Base-by-base conservation (phyloP, 2,113 vertebrate species). In the Ifrita kowaldi region DNA sequence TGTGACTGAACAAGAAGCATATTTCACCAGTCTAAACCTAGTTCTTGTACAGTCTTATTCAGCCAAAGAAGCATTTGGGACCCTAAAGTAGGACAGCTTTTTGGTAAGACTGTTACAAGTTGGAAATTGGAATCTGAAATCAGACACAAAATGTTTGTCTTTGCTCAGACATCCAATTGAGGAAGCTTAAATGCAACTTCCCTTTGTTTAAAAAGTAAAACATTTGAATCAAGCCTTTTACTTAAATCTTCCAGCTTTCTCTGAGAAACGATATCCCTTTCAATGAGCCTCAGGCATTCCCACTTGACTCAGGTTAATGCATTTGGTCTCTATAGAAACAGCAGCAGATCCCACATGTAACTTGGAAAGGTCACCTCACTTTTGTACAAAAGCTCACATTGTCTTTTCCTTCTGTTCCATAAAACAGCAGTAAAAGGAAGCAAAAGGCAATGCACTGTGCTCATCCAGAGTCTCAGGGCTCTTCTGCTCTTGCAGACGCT, bases 301-400 rank as follows among this genome's bases (percentile, higher is more conserved):
- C 90, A 92, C 82, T 98, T 97, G 97, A 98, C 97, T 98, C 96
- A 91, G 97, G 97, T 95, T 98, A 93, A 96, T 96, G 92, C 69
- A 42, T 94, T 98, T 97, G 87, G 97, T 98, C 96, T 98, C 98
- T 97, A 98, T 98, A 97, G 97, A 97, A 98, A 98, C 98, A 94
- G 93, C 69, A 94, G 87, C 23, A 64, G 95, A 97, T 98, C 90
- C 84, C 95, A 95, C 95, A 97, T 97, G 97, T 94, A 97, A 94
- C 93, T 95, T 46, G 89, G 95, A 98, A 97, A 97, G 97, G 97
- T 97, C 97, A 97, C 95, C 96, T 98, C 97, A 97, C 96, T 98
- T 97, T 97, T 90, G 89, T 95, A 96, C 96, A 96, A 92, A 96
- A 96, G 90, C 95, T 97, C 77, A 59, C 93, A 95, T 95, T 92